These are phyloP conservation scores for Actinemys pallida DNA, from an alignment of 2,113 vertebrate genomes.

Conservation along the genomic window DNA sequence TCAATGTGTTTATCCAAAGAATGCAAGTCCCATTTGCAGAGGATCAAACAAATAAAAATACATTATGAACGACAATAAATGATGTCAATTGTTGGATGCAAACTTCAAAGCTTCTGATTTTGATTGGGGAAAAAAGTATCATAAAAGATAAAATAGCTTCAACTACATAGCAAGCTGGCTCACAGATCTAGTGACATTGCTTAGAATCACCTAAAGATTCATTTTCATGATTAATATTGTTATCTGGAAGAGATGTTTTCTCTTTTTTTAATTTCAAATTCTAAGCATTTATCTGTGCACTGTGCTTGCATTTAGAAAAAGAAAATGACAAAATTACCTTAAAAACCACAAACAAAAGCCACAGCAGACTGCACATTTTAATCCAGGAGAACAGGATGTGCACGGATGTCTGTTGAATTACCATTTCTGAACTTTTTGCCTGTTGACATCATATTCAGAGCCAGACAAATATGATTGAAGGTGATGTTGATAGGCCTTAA, in stretches of 20 bases:
- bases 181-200: background rate
- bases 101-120: background rate
- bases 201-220: background rate
- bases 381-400: background rate
- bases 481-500: fast-evolving
- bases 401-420: background rate
- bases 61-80: background rate
- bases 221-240: background rate
- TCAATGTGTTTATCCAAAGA: background rate
- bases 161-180: background rate
- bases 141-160: background rate
- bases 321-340: background rate
- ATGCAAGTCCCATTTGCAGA: background rate
- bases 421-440: background rate
- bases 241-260: background rate
- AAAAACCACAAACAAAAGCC: background rate
- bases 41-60: background rate
- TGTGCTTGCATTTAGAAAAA: background rate
- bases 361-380: background rate
- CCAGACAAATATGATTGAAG: background rate
- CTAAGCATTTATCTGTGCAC: background rate
- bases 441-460: background rate
- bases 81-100: background rate
- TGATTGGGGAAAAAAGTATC: background rate
- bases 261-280: background rate